Evolutionary conservation across 2,113 vertebrate species (phyloP), one percentile per base, ranked within the genome.

Genomic region (Scomber japonicus): DNA sequence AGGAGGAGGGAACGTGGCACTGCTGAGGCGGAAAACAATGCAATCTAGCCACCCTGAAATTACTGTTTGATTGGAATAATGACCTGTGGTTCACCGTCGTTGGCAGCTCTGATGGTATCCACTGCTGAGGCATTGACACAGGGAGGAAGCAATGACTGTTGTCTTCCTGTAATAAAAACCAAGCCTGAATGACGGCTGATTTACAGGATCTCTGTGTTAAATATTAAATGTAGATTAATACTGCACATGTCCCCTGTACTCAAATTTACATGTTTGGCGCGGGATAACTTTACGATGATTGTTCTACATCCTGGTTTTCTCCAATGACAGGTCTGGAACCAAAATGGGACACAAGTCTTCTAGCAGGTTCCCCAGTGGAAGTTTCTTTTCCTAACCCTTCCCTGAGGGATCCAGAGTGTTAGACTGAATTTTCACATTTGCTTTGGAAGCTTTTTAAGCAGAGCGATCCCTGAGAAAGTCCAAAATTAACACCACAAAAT

Each of bases 21-120:
- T 62, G 71, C 35, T 45, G 69, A 78, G 56, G 73, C 55, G 48
- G 82, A 84, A 89, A 83, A 84, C 83, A 82, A 80, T 87, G 67
- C 75, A 88, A 85, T 88, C 83, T 71, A 75, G 81, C 80, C 56
- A 78, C 83, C 79, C 83, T 81, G 74, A 74, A 78, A 81, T 60
- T n/a, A 35, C 61, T 21, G 62, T 88, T 88, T 83, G 83, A 89
- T 85, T 88, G 85, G 82, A 82, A 84, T 76, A 83, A 91, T 87
- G 87, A 91, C 81, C 83, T 40, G 56, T 21, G 30, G 82, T 71
- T 71, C 70, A 50, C 51, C 19, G 61, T 67, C 62, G 62, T 65
- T 82, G 71, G 89, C 80, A 54, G 82, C 71, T 59, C 46, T 45
- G 75, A 62, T 70, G 40, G 61, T 55, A 51, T 88, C 61, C 73